Conservation (phyloP, 2,888 invertebrate genomes). For the Phragmatobia fuliginosa region DNA sequence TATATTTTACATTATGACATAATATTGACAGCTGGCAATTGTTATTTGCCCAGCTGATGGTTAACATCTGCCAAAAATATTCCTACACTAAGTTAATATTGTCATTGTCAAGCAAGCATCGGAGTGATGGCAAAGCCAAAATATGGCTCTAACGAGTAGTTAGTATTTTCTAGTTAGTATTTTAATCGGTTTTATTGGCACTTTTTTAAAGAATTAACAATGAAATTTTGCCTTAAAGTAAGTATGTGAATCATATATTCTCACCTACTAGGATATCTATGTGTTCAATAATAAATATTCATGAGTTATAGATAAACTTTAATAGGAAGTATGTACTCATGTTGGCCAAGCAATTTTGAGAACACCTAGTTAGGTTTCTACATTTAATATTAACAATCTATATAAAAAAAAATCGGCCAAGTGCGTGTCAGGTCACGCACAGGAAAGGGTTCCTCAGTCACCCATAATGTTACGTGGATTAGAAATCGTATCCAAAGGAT, state of each 20-base stretch:
- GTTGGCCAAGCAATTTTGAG: background rate
- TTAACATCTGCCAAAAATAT: constrained; percentile 12
- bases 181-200: background rate
- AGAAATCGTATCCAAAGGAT: too few relatives aligned
- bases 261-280: background rate
- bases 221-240: background rate
- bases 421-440: too few relatives aligned
- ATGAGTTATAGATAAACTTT: background rate
- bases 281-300: background rate
- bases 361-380: background rate
- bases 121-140: background rate
- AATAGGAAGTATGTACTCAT: background rate
- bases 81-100: background rate
- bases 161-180: background rate
- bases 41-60: constrained; percentile 19
- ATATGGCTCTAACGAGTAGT: background rate
- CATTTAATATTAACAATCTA: too few relatives aligned
- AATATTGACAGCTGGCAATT: constrained; percentile 15
- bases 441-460: too few relatives aligned
- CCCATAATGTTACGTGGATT: too few relatives aligned
- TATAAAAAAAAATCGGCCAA: too few relatives aligned
- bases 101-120: background rate
- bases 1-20: constrained; percentile 10
- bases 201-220: background rate
- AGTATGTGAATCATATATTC: background rate